Percentiles rank a stretch among this genome's conserved stretches.
Evolutionary conservation across 2,888 invertebrate genomes (phyloP).

Genomic region (Cordilura impudica): DNA sequence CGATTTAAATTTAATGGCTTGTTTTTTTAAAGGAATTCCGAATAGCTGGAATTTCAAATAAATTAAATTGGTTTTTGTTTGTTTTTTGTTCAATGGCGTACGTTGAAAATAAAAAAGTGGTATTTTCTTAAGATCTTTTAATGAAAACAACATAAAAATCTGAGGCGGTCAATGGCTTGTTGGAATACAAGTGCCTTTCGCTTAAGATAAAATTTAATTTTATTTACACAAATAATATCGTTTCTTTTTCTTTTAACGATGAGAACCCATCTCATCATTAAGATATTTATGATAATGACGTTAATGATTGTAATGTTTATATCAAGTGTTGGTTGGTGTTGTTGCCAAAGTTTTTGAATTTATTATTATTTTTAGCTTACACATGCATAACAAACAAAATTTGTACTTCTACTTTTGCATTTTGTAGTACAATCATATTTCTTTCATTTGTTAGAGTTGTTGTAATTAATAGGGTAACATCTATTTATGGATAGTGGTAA

Average conservation of each 20-base stretch:
- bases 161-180: conserved; percentile 34
- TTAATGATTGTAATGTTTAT: conserved; percentile 48
- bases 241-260: neutral
- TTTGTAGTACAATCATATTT: neutral
- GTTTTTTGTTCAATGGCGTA: neutral
- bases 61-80: neutral
- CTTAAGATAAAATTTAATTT: neutral
- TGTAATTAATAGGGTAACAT: neutral
- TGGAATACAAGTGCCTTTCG: conserved; percentile 16
- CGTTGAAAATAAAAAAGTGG: neutral
- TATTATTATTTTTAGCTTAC: neutral
- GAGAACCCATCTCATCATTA: conserved; percentile 3
- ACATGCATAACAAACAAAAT: neutral
- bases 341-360: neutral
- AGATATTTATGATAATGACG: conserved; percentile 44
- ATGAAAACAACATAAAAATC: neutral
- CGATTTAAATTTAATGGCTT: conserved; percentile 36
- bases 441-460: neutral
- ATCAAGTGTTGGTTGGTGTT: conserved; percentile 15
- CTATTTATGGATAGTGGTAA: too few relatives aligned
- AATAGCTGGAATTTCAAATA: conserved; percentile 10
- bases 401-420: neutral
- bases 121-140: neutral
- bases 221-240: neutral
- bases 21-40: neutral